Percentiles rank a stretch among this genome's conserved stretches.
phyloP scores from a whole-genome alignment of 2,797 vertebrate genomes.

The Cottoperca gobio region DNA sequence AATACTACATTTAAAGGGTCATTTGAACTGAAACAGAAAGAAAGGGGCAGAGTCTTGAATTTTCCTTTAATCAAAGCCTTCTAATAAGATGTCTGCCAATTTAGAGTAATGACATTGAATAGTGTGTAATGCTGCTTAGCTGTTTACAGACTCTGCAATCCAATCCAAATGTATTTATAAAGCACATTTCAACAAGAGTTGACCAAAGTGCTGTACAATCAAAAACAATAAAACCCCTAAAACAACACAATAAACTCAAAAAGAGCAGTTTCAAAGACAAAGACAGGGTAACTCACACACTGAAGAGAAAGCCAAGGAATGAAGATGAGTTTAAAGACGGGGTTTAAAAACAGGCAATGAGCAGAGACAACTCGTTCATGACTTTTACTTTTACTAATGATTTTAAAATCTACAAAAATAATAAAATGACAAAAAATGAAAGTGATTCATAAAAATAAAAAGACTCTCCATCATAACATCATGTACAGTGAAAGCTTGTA shows the following conservation, averaged over 20 bases:
- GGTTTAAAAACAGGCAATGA: too few relatives aligned
- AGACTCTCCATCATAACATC: background rate
- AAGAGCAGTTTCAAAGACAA: too few relatives aligned
- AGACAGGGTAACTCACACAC: too few relatives aligned
- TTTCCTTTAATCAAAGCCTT: conserved; percentile 9
- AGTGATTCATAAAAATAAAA: background rate
- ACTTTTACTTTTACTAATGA: background rate
- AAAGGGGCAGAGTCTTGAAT: conserved; percentile 8
- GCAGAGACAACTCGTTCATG: too few relatives aligned
- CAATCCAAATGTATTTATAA: too few relatives aligned
- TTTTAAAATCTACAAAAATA: background rate
- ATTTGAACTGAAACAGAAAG: conserved; percentile 36
- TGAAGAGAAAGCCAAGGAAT: too few relatives aligned
- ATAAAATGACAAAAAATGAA: background rate
- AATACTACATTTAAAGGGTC: conserved; percentile 25
- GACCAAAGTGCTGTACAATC: too few relatives aligned
- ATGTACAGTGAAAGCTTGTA: too few relatives aligned
- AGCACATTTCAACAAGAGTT: too few relatives aligned
- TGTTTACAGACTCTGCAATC: background rate
- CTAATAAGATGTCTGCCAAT: conserved; percentile 14
- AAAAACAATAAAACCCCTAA: too few relatives aligned
- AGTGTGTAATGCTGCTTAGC: background rate
- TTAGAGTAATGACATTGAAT: conserved; percentile 19
- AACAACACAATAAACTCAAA: too few relatives aligned
- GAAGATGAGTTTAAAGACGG: too few relatives aligned